phyloP scores from a whole-genome alignment of 1,140 invertebrate species.

The Cotesia glomerata region DNA sequence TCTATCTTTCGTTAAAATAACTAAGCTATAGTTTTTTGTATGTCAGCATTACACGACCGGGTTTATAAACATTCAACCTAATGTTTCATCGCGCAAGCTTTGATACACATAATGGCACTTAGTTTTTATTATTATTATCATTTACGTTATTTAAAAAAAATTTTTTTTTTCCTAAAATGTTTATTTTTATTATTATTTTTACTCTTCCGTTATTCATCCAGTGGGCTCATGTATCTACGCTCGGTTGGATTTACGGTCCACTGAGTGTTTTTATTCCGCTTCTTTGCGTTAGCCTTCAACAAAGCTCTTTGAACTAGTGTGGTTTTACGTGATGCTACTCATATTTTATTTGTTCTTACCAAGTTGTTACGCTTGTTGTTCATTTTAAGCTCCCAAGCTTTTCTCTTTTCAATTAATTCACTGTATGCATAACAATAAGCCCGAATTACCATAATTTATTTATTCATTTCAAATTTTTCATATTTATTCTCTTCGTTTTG shows the following conservation, averaged over 20 bases:
- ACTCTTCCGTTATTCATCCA: conserved; percentile 16
- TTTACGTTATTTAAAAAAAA: too few relatives aligned
- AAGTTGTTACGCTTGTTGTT: neutral
- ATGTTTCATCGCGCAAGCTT: conserved; percentile 12
- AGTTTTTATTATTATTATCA: neutral
- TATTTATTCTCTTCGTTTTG: too few relatives aligned
- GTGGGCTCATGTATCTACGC: neutral
- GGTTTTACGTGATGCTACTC: neutral
- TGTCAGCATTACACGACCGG: neutral
- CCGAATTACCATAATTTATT: too few relatives aligned
- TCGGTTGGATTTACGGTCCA: conserved; percentile 16
- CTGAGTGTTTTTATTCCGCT: conserved; percentile 22
- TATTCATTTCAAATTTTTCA: too few relatives aligned
- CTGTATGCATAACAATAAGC: neutral
- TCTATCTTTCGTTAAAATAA: neutral
- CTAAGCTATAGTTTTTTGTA: conserved; percentile 7
- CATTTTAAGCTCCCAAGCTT: neutral
- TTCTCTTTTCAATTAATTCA: neutral
- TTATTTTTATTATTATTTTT: neutral
- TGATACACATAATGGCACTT: conserved; percentile 22
- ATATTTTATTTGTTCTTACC: neutral
- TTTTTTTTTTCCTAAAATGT: too few relatives aligned
- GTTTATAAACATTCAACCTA: conserved; percentile 12
- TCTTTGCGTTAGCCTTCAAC: conserved; percentile 13
- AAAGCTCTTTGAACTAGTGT: conserved; percentile 23